Evolutionary conservation across 2,888 invertebrate genomes (phyloP).

Genomic region (Mesorhabditis sp.): DNA sequence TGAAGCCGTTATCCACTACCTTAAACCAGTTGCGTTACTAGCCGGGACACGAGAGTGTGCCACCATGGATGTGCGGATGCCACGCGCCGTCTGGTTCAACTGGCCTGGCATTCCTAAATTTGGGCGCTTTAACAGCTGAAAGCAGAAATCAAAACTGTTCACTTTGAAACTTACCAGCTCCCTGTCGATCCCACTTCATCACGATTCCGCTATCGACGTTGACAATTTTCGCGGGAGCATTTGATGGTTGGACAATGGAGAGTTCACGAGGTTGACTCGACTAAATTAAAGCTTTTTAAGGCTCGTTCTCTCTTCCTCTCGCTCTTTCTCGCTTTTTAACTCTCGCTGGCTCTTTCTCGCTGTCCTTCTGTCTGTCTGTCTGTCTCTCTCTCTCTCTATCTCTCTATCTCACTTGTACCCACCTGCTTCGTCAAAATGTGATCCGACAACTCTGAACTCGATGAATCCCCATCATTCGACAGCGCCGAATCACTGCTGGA

Average conservation of each 20-base stretch:
- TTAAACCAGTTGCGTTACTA: neutral
- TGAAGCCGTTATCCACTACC: neutral
- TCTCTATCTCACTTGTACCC: neutral
- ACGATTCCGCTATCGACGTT: neutral
- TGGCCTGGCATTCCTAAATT: too few relatives aligned
- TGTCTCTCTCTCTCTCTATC: too few relatives aligned
- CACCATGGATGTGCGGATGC: neutral
- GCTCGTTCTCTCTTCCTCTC: too few relatives aligned
- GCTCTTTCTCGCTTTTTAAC: too few relatives aligned
- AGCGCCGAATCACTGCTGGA: constrained; percentile 19
- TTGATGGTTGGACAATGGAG: neutral
- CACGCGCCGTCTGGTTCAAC: neutral
- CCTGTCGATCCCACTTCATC: neutral
- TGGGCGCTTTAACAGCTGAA: too few relatives aligned
- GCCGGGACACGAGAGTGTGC: neutral
- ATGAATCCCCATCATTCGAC: constrained; percentile 35
- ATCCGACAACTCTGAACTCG: constrained; percentile 31
- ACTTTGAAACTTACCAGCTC: too few relatives aligned
- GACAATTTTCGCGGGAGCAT: neutral
- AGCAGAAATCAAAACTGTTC: too few relatives aligned
- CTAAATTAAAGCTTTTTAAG: neutral
- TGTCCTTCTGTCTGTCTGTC: too few relatives aligned
- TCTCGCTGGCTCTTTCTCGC: constrained; percentile 9
- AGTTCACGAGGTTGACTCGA: neutral
- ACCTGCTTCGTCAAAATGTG: constrained; percentile 9